Conservation (phyloP, 1,140 invertebrate genomes). For the Drosophila sechellia region DNA sequence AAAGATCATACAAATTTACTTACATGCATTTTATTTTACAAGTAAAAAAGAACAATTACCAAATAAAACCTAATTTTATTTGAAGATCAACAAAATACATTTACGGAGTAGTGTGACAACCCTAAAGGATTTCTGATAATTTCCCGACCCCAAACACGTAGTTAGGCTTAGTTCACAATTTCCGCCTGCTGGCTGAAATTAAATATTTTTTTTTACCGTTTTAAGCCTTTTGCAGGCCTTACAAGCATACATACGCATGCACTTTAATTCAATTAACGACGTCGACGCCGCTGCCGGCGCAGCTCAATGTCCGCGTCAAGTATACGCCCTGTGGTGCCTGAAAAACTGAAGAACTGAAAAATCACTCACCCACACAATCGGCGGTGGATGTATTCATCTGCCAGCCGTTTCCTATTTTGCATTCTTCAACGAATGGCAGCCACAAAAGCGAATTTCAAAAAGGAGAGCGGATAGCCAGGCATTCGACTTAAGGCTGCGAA, state of each 20-base stretch:
- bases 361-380: constrained; percentile 18
- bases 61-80: not conserved
- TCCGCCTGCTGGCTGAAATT: constrained; percentile 34
- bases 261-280: constrained; percentile 80
- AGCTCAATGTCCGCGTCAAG: constrained; percentile 73
- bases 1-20: not conserved
- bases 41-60: not conserved
- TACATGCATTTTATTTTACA: too few relatives aligned
- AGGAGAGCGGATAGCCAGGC: constrained; percentile 41
- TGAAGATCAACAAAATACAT: too few relatives aligned
- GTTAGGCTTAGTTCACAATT: constrained; percentile 48
- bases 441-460: constrained; percentile 32
- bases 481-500: constrained; percentile 66
- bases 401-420: constrained; percentile 73
- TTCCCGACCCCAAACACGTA: constrained; percentile 11
- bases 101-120: too few relatives aligned
- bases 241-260: constrained; percentile 40
- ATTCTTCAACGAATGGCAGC: constrained; percentile 57
- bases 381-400: constrained; percentile 8
- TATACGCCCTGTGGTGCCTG: constrained; percentile 73
- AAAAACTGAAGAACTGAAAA: constrained; percentile 36
- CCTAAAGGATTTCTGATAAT: constrained; percentile 18
- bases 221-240: constrained; percentile 45
- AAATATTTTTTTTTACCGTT: constrained; percentile 17
- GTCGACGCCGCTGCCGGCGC: constrained; percentile 51